These are phyloP conservation scores for Microplitis demolitor DNA, from an alignment of 1,140 invertebrate genomes.

Conservation along the genomic window DNA sequence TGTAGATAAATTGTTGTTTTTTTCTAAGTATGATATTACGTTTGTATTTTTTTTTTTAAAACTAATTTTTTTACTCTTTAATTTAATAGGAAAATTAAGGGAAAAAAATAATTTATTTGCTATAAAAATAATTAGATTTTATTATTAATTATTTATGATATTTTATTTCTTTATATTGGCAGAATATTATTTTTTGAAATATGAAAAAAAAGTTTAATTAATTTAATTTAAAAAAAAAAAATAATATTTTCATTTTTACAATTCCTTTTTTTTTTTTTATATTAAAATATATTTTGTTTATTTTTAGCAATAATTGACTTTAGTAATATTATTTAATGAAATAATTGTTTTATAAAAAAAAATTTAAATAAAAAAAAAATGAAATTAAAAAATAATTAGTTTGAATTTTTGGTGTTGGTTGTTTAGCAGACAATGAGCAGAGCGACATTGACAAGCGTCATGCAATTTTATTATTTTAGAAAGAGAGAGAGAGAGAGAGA, in stretches of 20 bases:
- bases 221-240: too few relatives aligned
- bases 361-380: background rate
- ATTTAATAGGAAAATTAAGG: background rate
- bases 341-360: too few relatives aligned
- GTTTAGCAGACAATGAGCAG: background rate
- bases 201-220: too few relatives aligned
- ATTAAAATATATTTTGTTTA: background rate
- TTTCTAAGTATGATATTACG: background rate
- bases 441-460: constrained; percentile 14
- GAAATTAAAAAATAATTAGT: background rate
- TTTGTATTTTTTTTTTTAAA: background rate
- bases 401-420: too few relatives aligned
- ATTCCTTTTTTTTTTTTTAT: background rate
- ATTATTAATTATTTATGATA: too few relatives aligned
- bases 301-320: background rate
- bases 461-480: constrained; percentile 10
- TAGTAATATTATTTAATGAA: background rate
- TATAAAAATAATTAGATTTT: background rate
- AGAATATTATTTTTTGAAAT: too few relatives aligned
- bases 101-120: background rate
- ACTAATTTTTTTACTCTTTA: background rate
- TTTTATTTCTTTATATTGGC: too few relatives aligned
- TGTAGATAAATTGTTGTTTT: too few relatives aligned
- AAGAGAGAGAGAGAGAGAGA: constrained; percentile 4
- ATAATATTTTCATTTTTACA: too few relatives aligned